These are phyloP conservation scores for Synaphobranchus kaupii DNA, from an alignment of 2,797 vertebrate genomes.

Conservation along the genomic window DNA sequence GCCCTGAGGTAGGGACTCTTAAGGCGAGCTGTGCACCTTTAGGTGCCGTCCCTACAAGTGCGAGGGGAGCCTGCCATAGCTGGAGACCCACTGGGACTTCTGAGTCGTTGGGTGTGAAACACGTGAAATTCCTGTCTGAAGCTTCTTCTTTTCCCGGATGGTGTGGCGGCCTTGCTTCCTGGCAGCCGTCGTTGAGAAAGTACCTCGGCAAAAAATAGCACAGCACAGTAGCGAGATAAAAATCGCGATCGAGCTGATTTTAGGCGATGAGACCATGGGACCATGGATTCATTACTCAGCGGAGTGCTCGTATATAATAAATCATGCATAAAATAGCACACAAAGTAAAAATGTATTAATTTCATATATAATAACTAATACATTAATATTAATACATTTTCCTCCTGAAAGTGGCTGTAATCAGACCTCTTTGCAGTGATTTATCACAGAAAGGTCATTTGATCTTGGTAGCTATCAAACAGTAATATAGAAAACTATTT, in stretches of 20 bases:
- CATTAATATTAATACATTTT: too few species aligned
- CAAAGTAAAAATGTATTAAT: neutral
- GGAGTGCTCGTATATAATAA: neutral
- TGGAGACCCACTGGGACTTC: neutral
- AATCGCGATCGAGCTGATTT: neutral
- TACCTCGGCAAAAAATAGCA: neutral
- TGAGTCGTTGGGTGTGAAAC: neutral
- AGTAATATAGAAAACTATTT: neutral
- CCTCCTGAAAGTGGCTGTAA: neutral
- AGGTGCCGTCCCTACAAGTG: neutral
- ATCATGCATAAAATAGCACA: neutral
- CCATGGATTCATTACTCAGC: neutral
- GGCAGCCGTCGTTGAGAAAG: neutral
- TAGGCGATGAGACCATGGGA: neutral
- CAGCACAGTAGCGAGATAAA: neutral
- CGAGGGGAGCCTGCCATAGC: neutral
- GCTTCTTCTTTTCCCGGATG: neutral
- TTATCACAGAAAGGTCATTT: neutral
- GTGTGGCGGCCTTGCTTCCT: neutral
- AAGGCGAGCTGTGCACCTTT: neutral
- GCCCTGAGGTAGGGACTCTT: neutral
- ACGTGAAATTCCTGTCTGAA: neutral
- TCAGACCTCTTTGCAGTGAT: neutral
- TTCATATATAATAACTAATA: neutral
- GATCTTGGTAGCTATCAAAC: neutral